Percentiles rank a stretch among this genome's conserved stretches.
phyloP scores from a whole-genome alignment of 1,140 invertebrate genomes.

The Pararge aegeria region DNA sequence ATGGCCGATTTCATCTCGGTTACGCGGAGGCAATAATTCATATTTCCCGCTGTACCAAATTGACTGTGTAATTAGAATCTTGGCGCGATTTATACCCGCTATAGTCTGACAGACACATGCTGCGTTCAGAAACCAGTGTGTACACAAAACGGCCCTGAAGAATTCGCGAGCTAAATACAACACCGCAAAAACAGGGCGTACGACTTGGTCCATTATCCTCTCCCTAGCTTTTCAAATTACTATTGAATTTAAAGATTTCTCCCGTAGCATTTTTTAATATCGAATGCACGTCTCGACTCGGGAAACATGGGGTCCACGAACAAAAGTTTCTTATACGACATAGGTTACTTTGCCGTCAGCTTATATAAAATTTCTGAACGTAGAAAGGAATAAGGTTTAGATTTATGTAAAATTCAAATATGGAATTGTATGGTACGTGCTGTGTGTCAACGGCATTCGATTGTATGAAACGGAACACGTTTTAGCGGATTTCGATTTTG shows the following conservation, averaged over 20 bases:
- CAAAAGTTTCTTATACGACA: conserved; percentile 60
- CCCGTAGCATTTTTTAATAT: conserved; percentile 72
- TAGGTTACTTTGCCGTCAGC: conserved; percentile 45
- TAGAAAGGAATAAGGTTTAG: conserved; percentile 62
- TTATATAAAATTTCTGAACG: conserved; percentile 42
- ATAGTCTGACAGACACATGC: conserved; percentile 64
- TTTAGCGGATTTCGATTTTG: conserved; percentile 55
- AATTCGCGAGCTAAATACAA: conserved; percentile 75
- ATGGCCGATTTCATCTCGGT: conserved; percentile 70
- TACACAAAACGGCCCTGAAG: conserved; percentile 69
- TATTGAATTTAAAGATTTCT: conserved; percentile 76
- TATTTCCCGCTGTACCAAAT: conserved; percentile 72
- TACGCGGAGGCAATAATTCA: conserved; percentile 70
- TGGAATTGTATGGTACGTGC: conserved; percentile 46
- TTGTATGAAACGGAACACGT: conserved; percentile 63
- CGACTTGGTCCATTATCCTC: conserved; percentile 61
- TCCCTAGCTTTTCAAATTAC: conserved; percentile 70
- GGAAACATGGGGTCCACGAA: conserved; percentile 57
- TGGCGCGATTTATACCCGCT: conserved; percentile 54
- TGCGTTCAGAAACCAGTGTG: conserved; percentile 71
- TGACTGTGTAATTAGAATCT: conserved; percentile 76
- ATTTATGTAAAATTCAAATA: conserved; percentile 41
- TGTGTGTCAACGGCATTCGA: conserved; percentile 49
- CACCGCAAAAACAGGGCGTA: conserved; percentile 76
- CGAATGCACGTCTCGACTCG: conserved; percentile 69